Evolutionary conservation across 2,888 invertebrate genomes (phyloP), one percentile per base, ranked within the genome.

Genomic region (Pseudanteris insignis): DNA sequence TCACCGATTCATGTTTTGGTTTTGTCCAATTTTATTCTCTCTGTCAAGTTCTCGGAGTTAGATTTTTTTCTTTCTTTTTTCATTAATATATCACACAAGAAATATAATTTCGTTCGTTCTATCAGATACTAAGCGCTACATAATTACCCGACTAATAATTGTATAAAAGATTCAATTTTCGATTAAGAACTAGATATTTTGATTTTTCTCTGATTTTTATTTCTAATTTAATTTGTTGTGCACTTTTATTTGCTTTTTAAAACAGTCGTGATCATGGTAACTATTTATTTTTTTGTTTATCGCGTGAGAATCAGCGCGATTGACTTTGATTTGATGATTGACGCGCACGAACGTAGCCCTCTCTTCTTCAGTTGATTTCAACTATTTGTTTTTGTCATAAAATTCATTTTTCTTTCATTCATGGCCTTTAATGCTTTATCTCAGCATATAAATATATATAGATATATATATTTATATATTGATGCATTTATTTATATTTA

Each of bases 331-430:
- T 41, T 3, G 12, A 28, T 57, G 51, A 48, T 46, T 46, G 48
- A 60, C 38, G 48, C 53, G 60, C 53, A 43, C 33, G 33, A 69
- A 70, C 70, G 70, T 72, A 66, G 67, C 66, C 59, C 63, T 62
- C 48, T 62, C 55, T 57, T 58, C 61, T 62, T 62, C 54, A 58
- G 47, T 58, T 64, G 43, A 53, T 48, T 44, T 57, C 58, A 32
- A 26, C 21, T 38, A 54, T 51, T 54, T 47, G 60, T 29, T 50
- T 61, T 65, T 58, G 12, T 46, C 30, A 46, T 10, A 10, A 40
- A 21, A 41, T 57, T 48, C 58, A 7, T 57, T 63, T 59, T 36
- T 48, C 13, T 30, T 38, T 36, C 36, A 33, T 38, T 18, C 18
- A 18, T 6, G 6, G 6, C 18, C 18, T 18, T 6, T 6, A 18